These are phyloP conservation scores for Plutella xylostella DNA, from an alignment of 2,888 invertebrate genomes.

Conservation along the genomic window DNA sequence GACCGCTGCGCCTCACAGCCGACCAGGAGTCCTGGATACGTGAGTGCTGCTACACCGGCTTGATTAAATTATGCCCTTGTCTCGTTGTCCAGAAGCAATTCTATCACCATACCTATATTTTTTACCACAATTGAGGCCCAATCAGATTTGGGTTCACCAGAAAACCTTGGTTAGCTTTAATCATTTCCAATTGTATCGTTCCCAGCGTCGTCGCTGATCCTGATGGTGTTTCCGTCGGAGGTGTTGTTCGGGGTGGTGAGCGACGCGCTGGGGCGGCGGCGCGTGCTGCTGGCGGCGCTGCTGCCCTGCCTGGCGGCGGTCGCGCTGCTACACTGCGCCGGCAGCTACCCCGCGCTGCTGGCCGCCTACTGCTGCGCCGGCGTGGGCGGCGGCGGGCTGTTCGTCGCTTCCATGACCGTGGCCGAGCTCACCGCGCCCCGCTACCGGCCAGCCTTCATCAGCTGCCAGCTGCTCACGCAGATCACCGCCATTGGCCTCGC, in stretches of 20 bases:
- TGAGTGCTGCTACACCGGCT: not conserved
- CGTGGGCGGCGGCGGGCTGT: not conserved
- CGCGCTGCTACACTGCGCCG: not conserved
- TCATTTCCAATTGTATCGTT: not conserved
- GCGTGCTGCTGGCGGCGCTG: not conserved
- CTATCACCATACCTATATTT: not conserved
- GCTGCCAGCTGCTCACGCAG: not conserved
- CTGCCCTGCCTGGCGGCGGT: not conserved
- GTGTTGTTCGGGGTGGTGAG: not conserved
- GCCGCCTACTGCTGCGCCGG: not conserved
- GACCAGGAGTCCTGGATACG: not conserved
- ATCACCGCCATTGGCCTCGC: not conserved
- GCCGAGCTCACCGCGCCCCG: not conserved
- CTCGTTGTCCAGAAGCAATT: too few relatives aligned
- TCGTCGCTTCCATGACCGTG: not conserved
- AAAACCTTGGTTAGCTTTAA: too few relatives aligned
- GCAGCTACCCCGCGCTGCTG: not conserved
- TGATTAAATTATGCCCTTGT: not conserved
- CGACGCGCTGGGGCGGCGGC: not conserved
- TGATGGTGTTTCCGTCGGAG: not conserved
- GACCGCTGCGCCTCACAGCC: not conserved
- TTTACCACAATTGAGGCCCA: too few relatives aligned
- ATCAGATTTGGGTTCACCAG: too few relatives aligned
- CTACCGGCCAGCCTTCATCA: not conserved
- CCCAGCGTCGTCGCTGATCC: not conserved